Evolutionary conservation across 2,113 vertebrate species (phyloP).

Genomic region (mouse (Mus musculus)): DNA sequence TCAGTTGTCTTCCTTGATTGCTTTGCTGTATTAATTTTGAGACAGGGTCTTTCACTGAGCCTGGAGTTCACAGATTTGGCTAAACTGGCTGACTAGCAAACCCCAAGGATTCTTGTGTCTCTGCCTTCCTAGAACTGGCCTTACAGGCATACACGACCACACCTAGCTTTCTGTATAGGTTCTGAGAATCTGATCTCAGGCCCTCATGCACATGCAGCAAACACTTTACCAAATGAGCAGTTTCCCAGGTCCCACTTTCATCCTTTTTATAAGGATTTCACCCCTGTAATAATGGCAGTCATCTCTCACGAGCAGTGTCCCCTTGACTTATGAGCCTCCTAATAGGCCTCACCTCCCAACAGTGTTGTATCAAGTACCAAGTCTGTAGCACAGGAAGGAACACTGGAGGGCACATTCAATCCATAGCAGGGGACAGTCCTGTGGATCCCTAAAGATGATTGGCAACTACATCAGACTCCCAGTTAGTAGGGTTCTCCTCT

Average conservation of each 20-base stretch:
- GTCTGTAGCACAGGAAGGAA: not conserved
- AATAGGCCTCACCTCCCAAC: not conserved
- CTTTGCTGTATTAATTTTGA: not conserved
- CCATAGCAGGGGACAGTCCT: not conserved
- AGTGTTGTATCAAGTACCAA: not conserved
- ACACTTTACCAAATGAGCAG: not conserved
- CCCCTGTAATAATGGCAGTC: not conserved
- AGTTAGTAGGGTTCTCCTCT: not conserved
- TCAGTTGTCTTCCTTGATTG: no score
- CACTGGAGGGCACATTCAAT: not conserved
- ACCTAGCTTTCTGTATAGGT: not conserved
- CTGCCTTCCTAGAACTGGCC: not conserved
- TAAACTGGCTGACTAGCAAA: not conserved
- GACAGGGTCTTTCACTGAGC: not conserved
- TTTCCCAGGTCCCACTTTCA: not conserved
- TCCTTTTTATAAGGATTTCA: not conserved
- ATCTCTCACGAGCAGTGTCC: not conserved
- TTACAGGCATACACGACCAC: not conserved
- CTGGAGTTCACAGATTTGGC: not conserved
- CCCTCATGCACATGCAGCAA: not conserved
- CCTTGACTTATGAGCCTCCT: not conserved
- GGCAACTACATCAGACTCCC: not conserved
- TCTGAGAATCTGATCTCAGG: not conserved
- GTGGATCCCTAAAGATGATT: not conserved
- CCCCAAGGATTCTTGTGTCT: not conserved